Conservation (phyloP, 2,888 invertebrate species). For the Neocrepidodera transversa region DNA sequence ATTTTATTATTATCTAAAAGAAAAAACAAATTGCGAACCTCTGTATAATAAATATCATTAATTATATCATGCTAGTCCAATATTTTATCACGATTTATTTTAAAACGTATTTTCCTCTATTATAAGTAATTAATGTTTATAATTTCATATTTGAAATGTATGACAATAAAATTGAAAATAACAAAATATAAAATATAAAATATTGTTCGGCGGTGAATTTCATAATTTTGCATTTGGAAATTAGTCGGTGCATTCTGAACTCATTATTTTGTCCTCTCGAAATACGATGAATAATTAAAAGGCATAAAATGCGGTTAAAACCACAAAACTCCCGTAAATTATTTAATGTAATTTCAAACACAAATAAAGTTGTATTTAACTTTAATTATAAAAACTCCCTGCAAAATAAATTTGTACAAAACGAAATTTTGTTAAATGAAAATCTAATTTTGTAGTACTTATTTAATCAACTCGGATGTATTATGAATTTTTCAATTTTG, state of each 20-base stretch:
- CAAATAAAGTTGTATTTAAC: conserved; percentile 52
- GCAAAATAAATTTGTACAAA: conserved; percentile 37
- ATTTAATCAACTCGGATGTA: conserved; percentile 15
- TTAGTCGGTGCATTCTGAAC: conserved; percentile 31
- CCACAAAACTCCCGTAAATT: conserved; percentile 41
- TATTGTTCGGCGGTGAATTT: conserved; percentile 8
- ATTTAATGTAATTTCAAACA: conserved; percentile 52
- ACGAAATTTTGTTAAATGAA: conserved; percentile 39
- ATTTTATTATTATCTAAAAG: too few relatives aligned
- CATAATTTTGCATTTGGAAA: conserved; percentile 32
- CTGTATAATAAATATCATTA: too few relatives aligned
- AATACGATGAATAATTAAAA: conserved; percentile 42
- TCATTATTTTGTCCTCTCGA: conserved; percentile 37
- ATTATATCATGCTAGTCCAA: neutral
- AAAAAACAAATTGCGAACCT: too few relatives aligned
- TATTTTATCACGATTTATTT: neutral
- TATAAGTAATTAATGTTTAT: conserved; percentile 8
- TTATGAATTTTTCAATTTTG: conserved; percentile 9
- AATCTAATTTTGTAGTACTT: conserved; percentile 27
- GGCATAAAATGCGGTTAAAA: conserved; percentile 39
- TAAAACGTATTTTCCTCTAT: neutral
- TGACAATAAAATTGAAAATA: conserved; percentile 9
- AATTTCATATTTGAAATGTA: conserved; percentile 2
- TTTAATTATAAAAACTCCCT: conserved; percentile 52
- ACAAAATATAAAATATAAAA: conserved; percentile 9